These are phyloP conservation scores for Clivina fossor DNA, from an alignment of 2,888 invertebrate species.

Conservation along the genomic window DNA sequence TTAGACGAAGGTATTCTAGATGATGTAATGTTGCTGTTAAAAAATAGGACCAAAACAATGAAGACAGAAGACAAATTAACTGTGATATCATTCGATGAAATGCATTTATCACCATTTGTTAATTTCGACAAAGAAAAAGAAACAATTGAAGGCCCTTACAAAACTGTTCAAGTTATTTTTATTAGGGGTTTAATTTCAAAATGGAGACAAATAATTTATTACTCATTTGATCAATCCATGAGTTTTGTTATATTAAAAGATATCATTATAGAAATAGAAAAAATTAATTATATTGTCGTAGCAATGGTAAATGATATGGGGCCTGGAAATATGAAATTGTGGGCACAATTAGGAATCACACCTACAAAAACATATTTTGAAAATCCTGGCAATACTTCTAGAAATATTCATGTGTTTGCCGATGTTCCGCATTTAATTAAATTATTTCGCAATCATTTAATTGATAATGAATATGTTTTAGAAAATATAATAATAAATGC, in stretches of 20 bases:
- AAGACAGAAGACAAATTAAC: slow-evolving; percentile 31
- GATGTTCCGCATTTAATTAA: slow-evolving; percentile 30
- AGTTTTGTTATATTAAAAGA: slow-evolving; percentile 38
- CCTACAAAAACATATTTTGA: slow-evolving; percentile 36
- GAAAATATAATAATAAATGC: neutral
- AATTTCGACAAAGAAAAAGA: slow-evolving; percentile 40
- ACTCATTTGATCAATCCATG: slow-evolving; percentile 41
- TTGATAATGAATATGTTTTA: slow-evolving; percentile 24
- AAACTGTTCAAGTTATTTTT: slow-evolving; percentile 40
- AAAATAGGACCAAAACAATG: slow-evolving; percentile 30
- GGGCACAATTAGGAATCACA: slow-evolving; percentile 36
- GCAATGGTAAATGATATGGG: slow-evolving; percentile 41
- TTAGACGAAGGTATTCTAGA: slow-evolving; percentile 36
- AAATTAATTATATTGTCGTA: slow-evolving; percentile 36
- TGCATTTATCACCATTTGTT: slow-evolving; percentile 40
- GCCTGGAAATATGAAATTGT: slow-evolving; percentile 33
- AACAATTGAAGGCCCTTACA: slow-evolving; percentile 40
- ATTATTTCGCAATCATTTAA: slow-evolving; percentile 20
- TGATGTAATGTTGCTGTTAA: slow-evolving; percentile 38
- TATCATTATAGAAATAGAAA: slow-evolving; percentile 18
- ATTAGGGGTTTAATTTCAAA: slow-evolving; percentile 36
- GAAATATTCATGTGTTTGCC: slow-evolving; percentile 13
- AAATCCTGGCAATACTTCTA: slow-evolving; percentile 35
- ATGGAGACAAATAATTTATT: slow-evolving; percentile 44
- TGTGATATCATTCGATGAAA: slow-evolving; percentile 35